Evolutionary conservation across 2,113 vertebrate genomes (phyloP), one percentile per base, ranked within the genome.

Genomic region (Phyllostomus hastatus): DNA sequence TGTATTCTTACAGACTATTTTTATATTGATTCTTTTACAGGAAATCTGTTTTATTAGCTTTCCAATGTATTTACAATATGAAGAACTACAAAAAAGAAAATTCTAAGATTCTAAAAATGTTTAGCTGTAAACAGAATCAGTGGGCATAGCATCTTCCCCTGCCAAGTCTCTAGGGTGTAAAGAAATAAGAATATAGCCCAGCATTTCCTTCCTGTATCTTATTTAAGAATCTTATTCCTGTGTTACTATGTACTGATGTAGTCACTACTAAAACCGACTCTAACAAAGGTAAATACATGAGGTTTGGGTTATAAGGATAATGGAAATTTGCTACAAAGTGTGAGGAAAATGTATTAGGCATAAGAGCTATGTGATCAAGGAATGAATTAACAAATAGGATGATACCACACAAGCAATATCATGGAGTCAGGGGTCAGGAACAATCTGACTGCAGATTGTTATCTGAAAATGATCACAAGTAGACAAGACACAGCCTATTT

Each of bases 31-130:
- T 96, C 67, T 96, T 86, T 97, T 95, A 78, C 86, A 95, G 59
- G 46, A 97, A 97, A 96, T 96, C 96, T 97, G 97, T 96, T 96
- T 97, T 92, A 95, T 96, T 94, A 96, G 88, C 86, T 93, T 96
- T 96, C 93, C 96, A 97, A 87, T 93, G 93, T 59, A 73, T 89
- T 94, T 88, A 72, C 82, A 75, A 54, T 87, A 87, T 72, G 80
- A 94, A 97, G 75, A 94, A 94, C 43, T 88, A 61, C 95, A 95
- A 94, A 97, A 94, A 91, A 67, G 80, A 97, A 97, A 96, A 84
- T 90, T 97, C 69, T 86, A 95, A 93, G 86, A 95, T 91, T 96
- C 91, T 94, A 91, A 97, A 97, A 97, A 95, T 90, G 89, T 76
- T 96, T 96, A 82, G 93, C 93, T 81, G 12, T 76, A 79, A 97